Conservation (phyloP, 1,140 invertebrate genomes). For the Holcopasites calliopsidis region DNA sequence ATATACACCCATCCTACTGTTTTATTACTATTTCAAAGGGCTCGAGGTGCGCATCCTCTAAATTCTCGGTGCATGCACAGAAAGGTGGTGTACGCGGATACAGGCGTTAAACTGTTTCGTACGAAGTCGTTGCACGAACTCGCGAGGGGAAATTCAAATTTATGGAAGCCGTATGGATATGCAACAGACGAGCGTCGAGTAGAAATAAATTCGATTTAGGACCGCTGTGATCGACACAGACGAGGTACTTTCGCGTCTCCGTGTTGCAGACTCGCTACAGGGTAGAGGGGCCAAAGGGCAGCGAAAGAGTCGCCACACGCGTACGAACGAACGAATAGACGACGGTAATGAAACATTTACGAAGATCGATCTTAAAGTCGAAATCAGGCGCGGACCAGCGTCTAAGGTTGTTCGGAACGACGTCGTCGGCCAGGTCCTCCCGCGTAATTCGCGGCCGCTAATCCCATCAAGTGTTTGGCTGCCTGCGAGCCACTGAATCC, state of each 20-base stretch:
- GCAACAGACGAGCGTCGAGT: background rate
- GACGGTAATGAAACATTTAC: background rate
- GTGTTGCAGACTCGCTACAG: background rate
- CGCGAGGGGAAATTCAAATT: too few species aligned
- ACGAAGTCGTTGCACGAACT: too few species aligned
- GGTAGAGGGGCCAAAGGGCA: background rate
- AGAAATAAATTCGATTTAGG: background rate
- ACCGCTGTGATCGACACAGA: too few species aligned
- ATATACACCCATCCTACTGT: too few species aligned
- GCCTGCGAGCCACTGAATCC: conserved; percentile 93
- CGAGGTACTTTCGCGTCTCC: too few species aligned
- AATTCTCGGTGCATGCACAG: too few species aligned
- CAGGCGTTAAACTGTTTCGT: too few species aligned
- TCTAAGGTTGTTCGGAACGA: conserved; percentile 80
- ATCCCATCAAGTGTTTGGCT: conserved; percentile 93
- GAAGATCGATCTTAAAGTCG: conserved; percentile 24
- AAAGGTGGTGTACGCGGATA: too few species aligned
- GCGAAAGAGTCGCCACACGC: background rate
- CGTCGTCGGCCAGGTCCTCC: conserved; percentile 91
- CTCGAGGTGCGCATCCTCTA: too few species aligned
- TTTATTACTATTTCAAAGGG: too few species aligned
- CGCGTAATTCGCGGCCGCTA: conserved; percentile 92
- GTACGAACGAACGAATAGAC: conserved; percentile 1
- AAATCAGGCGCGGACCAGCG: conserved; percentile 5
- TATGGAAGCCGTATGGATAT: too few species aligned